These are phyloP conservation scores for Steatocranus sp. DNA, from an alignment of 2,797 vertebrate genomes.

Conservation along the genomic window DNA sequence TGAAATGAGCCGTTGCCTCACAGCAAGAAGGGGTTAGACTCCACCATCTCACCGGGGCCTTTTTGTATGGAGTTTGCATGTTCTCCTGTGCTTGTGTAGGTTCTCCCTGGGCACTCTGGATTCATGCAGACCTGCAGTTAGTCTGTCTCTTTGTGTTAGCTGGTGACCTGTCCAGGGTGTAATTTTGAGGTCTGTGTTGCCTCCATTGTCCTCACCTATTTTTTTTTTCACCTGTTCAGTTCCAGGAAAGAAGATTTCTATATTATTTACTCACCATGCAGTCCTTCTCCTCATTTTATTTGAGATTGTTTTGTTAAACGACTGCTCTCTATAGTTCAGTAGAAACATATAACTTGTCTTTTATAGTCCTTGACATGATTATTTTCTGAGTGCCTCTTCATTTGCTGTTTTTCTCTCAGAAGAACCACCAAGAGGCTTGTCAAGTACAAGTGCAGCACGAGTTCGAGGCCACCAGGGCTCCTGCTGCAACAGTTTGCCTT, in stretches of 20 bases:
- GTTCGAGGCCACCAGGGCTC: not conserved
- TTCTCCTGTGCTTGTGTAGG: not conserved
- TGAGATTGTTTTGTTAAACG: not conserved
- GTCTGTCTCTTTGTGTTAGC: not conserved
- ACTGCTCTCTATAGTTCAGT: not conserved
- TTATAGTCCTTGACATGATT: not conserved
- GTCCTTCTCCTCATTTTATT: not conserved
- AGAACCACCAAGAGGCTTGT: not conserved
- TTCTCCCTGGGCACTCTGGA: not conserved
- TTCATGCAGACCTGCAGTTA: not conserved
- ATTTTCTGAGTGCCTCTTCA: not conserved
- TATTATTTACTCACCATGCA: not conserved
- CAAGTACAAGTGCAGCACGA: not conserved
- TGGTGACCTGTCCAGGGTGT: not conserved
- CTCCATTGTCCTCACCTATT: not conserved
- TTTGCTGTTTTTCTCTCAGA: not conserved
- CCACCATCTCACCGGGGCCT: accelerated
- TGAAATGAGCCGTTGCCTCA: accelerated
- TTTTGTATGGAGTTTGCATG: not conserved
- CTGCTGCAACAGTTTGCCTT: not conserved
- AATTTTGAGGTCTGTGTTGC: not conserved
- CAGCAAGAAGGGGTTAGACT: not conserved
- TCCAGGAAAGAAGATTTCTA: not conserved
- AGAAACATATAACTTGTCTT: not conserved
- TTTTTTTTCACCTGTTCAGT: not conserved